Conservation (phyloP, 2,888 invertebrate species). For the Venusia cambrica region DNA sequence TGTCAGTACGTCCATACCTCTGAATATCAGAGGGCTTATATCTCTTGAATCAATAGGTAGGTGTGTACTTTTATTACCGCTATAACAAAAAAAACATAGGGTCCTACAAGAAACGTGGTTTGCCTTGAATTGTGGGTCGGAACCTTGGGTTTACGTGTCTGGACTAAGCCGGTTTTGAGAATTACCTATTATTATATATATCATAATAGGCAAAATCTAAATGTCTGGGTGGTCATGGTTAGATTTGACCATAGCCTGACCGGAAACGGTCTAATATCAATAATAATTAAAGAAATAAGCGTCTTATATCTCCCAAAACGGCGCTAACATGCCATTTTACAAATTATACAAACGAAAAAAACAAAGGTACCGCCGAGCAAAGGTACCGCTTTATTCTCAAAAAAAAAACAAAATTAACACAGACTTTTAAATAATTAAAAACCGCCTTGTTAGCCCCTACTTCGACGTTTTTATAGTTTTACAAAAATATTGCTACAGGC, state of each 20-base stretch:
- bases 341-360: constrained; percentile 68
- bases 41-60: too few species aligned
- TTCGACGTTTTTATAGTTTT: constrained; percentile 55
- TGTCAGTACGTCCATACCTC: too few species aligned
- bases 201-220: too few species aligned
- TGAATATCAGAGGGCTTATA: too few species aligned
- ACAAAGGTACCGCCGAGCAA: constrained; percentile 56
- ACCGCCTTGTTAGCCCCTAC: constrained; percentile 67
- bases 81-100: too few species aligned
- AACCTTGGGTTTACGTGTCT: too few species aligned
- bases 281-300: constrained; percentile 34
- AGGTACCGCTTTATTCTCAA: constrained; percentile 50
- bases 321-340: constrained; percentile 77
- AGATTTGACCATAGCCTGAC: constrained; percentile 31
- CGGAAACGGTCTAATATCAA: constrained; percentile 67
- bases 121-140: too few species aligned
- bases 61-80: too few species aligned
- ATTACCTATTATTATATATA: too few species aligned
- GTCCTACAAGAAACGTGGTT: too few species aligned
- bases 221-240: constrained; percentile 3
- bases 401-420: constrained; percentile 73
- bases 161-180: too few species aligned
- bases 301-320: constrained; percentile 28
- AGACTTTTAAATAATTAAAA: constrained; percentile 73
- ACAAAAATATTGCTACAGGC: constrained; percentile 35